phyloP scores from a whole-genome alignment of 30 jellyfish, hydroid and myxozoan genomes.

The Mastigias papua region DNA sequence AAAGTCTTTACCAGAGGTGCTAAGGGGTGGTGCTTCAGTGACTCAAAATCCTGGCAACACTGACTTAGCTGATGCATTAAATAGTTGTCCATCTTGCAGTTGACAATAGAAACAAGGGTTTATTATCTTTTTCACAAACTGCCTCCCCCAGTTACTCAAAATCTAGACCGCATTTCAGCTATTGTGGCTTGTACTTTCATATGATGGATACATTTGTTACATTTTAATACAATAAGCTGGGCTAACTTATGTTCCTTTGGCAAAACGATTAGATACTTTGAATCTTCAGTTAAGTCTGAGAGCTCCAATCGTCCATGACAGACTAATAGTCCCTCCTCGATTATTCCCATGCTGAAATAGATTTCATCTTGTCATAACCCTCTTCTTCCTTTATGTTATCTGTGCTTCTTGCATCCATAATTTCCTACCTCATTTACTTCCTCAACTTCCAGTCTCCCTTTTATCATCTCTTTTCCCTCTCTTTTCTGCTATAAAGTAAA shows the following conservation, averaged over 20 bases:
- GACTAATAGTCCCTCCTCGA: neutral
- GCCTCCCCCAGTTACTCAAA: conserved; percentile 62
- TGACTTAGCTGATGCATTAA: conserved; percentile 16
- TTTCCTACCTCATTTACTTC: conserved; percentile 40
- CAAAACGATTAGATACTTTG: conserved; percentile 36
- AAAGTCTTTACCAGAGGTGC: conserved; percentile 51
- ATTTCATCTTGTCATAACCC: neutral
- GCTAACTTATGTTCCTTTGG: conserved; percentile 46
- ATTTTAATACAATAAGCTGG: conserved; percentile 5
- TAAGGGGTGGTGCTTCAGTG: conserved; percentile 39
- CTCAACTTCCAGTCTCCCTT: neutral
- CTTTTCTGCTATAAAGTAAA: conserved; percentile 9
- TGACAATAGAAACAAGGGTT: conserved; percentile 15
- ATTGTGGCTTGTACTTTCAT: conserved; percentile 27
- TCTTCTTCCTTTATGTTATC: neutral
- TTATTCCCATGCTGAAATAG: neutral
- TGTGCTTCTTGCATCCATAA: conserved; percentile 47
- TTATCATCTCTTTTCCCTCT: conserved; percentile 4
- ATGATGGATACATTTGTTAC: conserved; percentile 53
- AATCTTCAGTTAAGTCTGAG: conserved; percentile 11
- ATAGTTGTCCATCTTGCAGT: conserved; percentile 26
- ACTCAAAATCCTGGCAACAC: conserved; percentile 54
- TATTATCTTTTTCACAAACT: conserved; percentile 30
- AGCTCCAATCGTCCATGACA: conserved; percentile 23
- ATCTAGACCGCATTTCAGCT: conserved; percentile 46